phyloP scores from a whole-genome alignment of 2,113 vertebrate species.

The Oryzias woworae region DNA sequence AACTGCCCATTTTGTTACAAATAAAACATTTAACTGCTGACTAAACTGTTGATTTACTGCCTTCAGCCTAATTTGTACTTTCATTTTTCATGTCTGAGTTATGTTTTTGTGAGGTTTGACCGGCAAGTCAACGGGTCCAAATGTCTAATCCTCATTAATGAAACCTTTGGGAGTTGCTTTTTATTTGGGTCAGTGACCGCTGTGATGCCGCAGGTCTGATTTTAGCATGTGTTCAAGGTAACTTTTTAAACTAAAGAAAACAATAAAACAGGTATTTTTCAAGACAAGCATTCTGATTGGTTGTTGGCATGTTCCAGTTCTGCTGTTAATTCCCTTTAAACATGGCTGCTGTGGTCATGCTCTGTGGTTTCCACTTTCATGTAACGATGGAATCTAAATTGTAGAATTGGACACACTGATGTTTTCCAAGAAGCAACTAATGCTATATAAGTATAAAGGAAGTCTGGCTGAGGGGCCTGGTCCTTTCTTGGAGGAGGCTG shows the following conservation, averaged over 20 bases:
- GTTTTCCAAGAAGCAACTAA: too few relatives aligned
- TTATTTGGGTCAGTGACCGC: slow-evolving; percentile 48
- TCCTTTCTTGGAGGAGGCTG: too few relatives aligned
- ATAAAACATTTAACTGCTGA: slow-evolving; percentile 50
- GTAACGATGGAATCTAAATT: too few relatives aligned
- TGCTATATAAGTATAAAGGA: too few relatives aligned
- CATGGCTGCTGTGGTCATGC: slow-evolving; percentile 22
- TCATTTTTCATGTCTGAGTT: slow-evolving; percentile 35
- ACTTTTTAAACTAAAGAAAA: slow-evolving; percentile 35
- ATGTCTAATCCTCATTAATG: slow-evolving; percentile 35
- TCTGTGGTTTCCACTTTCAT: neutral
- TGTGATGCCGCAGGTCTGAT: slow-evolving; percentile 32
- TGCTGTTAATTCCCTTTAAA: slow-evolving; percentile 37
- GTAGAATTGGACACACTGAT: too few relatives aligned
- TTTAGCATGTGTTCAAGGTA: slow-evolving; percentile 22
- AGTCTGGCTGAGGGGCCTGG: too few relatives aligned
- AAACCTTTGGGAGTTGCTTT: slow-evolving; percentile 22
- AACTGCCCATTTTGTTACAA: slow-evolving; percentile 30
- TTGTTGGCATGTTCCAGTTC: slow-evolving; percentile 27
- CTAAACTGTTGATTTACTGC: slow-evolving; percentile 50
- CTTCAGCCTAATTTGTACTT: slow-evolving; percentile 54
- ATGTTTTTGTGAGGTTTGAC: slow-evolving; percentile 24
- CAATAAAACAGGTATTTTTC: slow-evolving; percentile 43
- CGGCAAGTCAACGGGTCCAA: slow-evolving; percentile 27
- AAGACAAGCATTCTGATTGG: slow-evolving; percentile 31